Base-by-base conservation (phyloP, 2,888 invertebrate species). In the Sesia apiformis region DNA sequence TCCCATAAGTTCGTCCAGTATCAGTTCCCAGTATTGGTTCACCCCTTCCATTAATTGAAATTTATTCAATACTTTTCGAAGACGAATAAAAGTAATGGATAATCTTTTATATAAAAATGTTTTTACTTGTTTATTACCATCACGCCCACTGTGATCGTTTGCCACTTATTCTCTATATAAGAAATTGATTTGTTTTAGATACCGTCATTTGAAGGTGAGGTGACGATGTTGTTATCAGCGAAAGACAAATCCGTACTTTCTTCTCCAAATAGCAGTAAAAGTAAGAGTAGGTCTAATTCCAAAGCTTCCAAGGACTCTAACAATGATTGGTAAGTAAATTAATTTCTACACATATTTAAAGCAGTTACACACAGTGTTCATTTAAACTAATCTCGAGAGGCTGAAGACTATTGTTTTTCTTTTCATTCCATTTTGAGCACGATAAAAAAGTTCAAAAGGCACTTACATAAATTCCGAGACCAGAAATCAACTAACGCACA, bases 121-220 rank as follows among this genome's bases (percentile, higher is more conserved):
- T 6, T n/a, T 42, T 6, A 42, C 42, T 3, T 42, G 42, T 42
- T 42, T 42, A n/a, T 7, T 42, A 6, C 7, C 5, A 42, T 2
- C 23, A 2, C 23, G 23, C 23, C 23, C 1, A 23, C 23, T 23
- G 23, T 23, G 23, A 23, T 2, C 23, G 23, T 23, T 23, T 23
- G 23, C 23, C 23, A 23, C 23, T 23, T 23, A 23, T 23, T 23
- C 23, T 23, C 23, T 23, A 23, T 23, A 42, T n/a, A 42, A 5
- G 5, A 42, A 43, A 5, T n/a, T 42, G 5, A 42, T n/a, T 4
- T 52, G 59, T 67, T 69, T 5, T 58, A 87, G 87, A 85, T 88
- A 58, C 87, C 87, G 4, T 60, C 78, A 3, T 87, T 83, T 52
- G 82, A 82, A 5, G 87, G 85, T 2, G 83, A 83, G 61, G 59